phyloP scores from a whole-genome alignment of 1,140 invertebrate genomes.

The Acyrthosiphon pisum region DNA sequence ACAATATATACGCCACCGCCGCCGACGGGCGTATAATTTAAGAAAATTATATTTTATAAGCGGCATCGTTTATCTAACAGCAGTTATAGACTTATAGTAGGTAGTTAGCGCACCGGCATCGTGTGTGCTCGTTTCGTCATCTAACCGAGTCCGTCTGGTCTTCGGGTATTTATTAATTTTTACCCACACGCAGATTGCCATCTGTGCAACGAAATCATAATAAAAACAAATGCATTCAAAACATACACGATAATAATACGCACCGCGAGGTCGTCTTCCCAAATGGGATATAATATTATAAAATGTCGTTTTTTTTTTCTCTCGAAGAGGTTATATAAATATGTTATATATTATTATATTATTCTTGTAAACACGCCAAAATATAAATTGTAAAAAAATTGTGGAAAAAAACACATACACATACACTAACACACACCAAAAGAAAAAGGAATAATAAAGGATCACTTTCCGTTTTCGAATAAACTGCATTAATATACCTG shows the following conservation, averaged over 20 bases:
- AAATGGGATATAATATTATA: not conserved
- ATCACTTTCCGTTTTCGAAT: slow-evolving; percentile 4
- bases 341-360: not conserved
- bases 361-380: not conserved
- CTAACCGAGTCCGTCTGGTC: not conserved
- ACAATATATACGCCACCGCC: not conserved
- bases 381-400: not conserved
- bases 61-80: not conserved
- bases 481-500: not conserved
- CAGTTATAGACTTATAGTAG: not conserved
- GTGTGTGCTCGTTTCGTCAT: slow-evolving; percentile 6
- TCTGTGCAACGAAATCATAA: slow-evolving; percentile 33
- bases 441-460: not conserved
- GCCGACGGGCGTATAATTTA: not conserved
- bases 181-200: slow-evolving; percentile 34
- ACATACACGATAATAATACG: not conserved
- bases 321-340: not conserved
- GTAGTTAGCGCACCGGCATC: not conserved
- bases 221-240: slow-evolving; percentile 16
- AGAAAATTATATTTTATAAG: not conserved
- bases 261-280: slow-evolving; percentile 1
- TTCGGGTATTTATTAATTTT: slow-evolving; percentile 22
- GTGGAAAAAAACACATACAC: not conserved
- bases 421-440: not conserved
- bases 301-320: not conserved